Evolutionary conservation across 2,888 invertebrate species (phyloP), one percentile per base, ranked within the genome.

Genomic region (Eristalis intricaria): DNA sequence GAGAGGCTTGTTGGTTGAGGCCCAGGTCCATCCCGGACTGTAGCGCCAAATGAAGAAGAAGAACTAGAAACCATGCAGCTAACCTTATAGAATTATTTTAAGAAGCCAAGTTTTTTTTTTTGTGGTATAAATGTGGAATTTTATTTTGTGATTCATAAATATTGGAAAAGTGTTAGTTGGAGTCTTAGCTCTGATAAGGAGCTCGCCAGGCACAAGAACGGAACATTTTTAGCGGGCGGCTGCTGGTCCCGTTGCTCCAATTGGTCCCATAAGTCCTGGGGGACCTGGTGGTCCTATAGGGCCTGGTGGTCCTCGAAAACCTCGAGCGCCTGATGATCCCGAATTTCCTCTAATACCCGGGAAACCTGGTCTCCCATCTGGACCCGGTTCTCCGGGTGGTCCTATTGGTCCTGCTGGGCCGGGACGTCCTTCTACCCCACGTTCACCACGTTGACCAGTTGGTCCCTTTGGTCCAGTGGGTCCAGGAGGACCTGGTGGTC

Each of bases 401-500:
- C 89, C 89, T 8, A 60, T 19, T 15, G 69, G 7, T 4, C 89
- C 89, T 0, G 77, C 35, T 66, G 73, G 70, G 22, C 86, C 86
- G 11, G 70, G 43, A 15, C 86, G 60, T 4, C 86, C 86, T n/a
- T 82, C 86, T 11, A 60, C 22, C 5, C 86, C 86, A 15, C 82
- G 86, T 56, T 82, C 78, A 7, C 82, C 86, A 3, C 75, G 65
- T 10, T 32, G 38, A 5, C 89, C 89, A 0, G 71, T 10, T 13
- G 78, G 70, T 3, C 86, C 86, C 11, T 70, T 74, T 4, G 84
- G 78, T 4, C 89, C 88, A 8, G 61, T 23, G 38, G 60, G 69
- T 19, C 89, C 89, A 2, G 85, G 60, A 2, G 88, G 78, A 22
- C 89, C 89, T 50, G 89, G 88, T 22, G 81, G 84, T 58, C 88